Conservation (phyloP, 2,888 invertebrate species). For the Papilio elwesi region DNA sequence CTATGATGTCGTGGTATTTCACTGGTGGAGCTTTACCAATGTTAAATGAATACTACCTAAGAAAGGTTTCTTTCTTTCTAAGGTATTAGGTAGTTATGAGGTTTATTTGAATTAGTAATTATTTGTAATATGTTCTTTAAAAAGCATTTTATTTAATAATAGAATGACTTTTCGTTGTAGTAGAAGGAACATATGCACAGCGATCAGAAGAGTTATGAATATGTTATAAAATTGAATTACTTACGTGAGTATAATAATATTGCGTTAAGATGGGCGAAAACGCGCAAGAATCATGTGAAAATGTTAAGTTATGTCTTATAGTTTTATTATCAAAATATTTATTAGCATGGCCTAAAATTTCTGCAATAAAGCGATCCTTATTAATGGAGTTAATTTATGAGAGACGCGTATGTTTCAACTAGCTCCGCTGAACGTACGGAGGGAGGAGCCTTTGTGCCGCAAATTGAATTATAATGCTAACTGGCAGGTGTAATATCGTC, state of each 20-base stretch:
- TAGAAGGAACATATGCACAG: no score
- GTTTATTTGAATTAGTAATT: no score
- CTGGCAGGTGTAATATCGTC: conserved; percentile 34
- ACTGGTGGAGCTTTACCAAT: no score
- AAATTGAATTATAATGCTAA: conserved; percentile 36
- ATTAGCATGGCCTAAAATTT: conserved; percentile 14
- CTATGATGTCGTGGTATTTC: no score
- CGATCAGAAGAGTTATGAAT: no score
- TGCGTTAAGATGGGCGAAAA: not conserved
- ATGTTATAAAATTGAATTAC: no score
- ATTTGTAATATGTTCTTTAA: no score
- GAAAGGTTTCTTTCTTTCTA: no score
- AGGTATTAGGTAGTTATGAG: no score
- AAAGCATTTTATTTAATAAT: not conserved
- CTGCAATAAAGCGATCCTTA: conserved; percentile 23
- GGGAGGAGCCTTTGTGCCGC: conserved; percentile 32
- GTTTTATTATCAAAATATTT: not conserved
- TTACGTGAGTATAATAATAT: no score
- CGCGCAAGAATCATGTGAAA: not conserved
- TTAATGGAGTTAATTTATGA: conserved; percentile 31
- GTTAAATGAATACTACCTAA: no score
- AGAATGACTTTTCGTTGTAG: not conserved
- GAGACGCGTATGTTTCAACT: conserved; percentile 29
- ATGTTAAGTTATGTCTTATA: not conserved
- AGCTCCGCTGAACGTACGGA: conserved; percentile 9